Percentiles rank a stretch among this genome's conserved stretches.
These are phyloP conservation scores for Uloborus diversus DNA, from an alignment of 1,140 invertebrate species.

Conservation along the genomic window DNA sequence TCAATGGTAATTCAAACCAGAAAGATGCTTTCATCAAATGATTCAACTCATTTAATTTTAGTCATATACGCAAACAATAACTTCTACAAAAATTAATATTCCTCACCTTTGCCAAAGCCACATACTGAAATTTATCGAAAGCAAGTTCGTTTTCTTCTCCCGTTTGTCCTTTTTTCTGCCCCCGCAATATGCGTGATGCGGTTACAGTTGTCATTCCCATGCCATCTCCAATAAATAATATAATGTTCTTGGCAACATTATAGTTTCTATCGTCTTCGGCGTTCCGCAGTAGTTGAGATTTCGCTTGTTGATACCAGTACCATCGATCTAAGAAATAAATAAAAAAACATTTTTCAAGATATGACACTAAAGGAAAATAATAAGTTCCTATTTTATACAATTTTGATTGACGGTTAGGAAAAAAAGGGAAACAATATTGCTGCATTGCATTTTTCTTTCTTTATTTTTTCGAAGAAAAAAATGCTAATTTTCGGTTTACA, in stretches of 20 bases:
- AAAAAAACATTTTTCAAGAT: neutral
- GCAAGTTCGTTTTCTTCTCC: slow-evolving; percentile 76
- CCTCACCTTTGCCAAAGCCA: slow-evolving; percentile 82
- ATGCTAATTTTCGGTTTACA: too few relatives aligned
- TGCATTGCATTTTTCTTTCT: too few relatives aligned
- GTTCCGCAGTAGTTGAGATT: slow-evolving; percentile 17
- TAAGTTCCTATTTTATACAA: too few relatives aligned
- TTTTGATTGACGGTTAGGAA: too few relatives aligned
- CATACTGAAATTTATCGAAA: slow-evolving; percentile 85
- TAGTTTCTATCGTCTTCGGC: slow-evolving; percentile 58
- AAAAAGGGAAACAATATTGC: too few relatives aligned
- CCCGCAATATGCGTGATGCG: slow-evolving; percentile 73
- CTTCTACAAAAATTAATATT: too few relatives aligned
- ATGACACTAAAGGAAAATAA: neutral
- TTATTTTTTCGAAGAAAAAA: too few relatives aligned
- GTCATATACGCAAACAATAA: too few relatives aligned
- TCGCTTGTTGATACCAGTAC: slow-evolving; percentile 52
- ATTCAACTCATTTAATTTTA: too few relatives aligned
- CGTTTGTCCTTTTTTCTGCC: slow-evolving; percentile 63
- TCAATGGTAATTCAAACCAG: too few relatives aligned
- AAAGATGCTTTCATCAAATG: too few relatives aligned
- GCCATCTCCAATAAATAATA: slow-evolving; percentile 91
- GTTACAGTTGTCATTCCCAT: slow-evolving; percentile 92
- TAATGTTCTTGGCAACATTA: slow-evolving; percentile 82
- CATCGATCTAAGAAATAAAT: slow-evolving; percentile 26